Evolutionary conservation across 1,140 invertebrate genomes (phyloP), one percentile per base, ranked within the genome.

Genomic region (Monochamus saltuarius): DNA sequence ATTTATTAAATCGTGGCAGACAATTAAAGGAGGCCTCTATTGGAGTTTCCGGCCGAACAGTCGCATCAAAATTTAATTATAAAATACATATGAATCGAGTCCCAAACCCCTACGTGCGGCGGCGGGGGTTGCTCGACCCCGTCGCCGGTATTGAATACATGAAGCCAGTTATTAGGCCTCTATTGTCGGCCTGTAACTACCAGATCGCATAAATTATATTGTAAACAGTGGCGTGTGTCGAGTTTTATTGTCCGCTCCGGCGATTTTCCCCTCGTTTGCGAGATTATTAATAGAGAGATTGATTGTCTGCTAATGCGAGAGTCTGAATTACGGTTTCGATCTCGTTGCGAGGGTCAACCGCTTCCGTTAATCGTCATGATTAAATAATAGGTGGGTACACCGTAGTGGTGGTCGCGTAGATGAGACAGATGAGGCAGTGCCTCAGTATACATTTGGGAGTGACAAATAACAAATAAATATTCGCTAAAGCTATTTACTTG

Each of bases 151-250:
- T 65, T 73, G 72, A 72, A 70, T 72, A 73, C 69, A 73, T 72
- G 71, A 73, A 73, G 70, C 70, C 66, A 69, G 73, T 74, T 74
- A 74, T 74, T 74, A 73, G 73, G 68, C 67, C 63, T 67, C 67
- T 62, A 74, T 74, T 74, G 71, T 74, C 66, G 56, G 71, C 67
- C 73, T 74, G 73, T 73, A 74, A 68, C 73, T 68, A 74, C 70
- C 73, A 73, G 73, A 73, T 74, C 73, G 66, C 69, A 74, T 74
- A 74, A 74, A 74, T 74, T 74, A 73, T 74, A 71, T 74, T 73
- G 67, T 74, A 74, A 74, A 74, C 73, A 74, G 73, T 73, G 71
- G 73, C 73, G 71, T 73, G 69, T 74, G 73, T 70, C 64, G 51
- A 58, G 64, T 65, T 68, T 67, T 62, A 71, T 73, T 71, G 69